phyloP scores from a whole-genome alignment of 2,797 vertebrate species.

The Pantherophis vulpinus region DNA sequence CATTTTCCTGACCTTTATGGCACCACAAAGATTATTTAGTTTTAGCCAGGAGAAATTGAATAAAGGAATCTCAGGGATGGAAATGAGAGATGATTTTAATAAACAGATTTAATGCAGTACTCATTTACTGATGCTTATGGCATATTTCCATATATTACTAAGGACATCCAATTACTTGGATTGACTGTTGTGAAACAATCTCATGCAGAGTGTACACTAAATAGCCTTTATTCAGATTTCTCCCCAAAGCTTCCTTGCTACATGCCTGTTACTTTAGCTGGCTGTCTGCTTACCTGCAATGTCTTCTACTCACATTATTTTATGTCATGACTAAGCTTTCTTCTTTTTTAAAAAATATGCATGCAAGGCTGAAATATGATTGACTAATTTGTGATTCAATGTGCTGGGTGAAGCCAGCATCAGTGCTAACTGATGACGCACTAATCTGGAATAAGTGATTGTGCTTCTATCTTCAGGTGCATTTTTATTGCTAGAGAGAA shows the following conservation, averaged over 20 bases:
- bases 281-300: constrained; percentile 59
- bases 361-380: background rate
- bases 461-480: background rate
- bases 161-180: constrained; percentile 66
- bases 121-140: constrained; percentile 65
- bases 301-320: constrained; percentile 34
- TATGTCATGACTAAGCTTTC: constrained; percentile 36
- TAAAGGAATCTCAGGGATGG: constrained; percentile 76
- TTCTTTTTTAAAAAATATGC: constrained; percentile 10
- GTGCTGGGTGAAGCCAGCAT: background rate
- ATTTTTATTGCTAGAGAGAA: background rate
- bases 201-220: constrained; percentile 55
- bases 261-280: constrained; percentile 58
- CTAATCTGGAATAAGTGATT: background rate
- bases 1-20: constrained; percentile 51
- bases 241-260: constrained; percentile 24
- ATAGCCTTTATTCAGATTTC: constrained; percentile 59
- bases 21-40: constrained; percentile 64
- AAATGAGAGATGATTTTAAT: constrained; percentile 71
- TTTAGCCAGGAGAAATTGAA: constrained; percentile 69
- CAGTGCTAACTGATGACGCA: background rate
- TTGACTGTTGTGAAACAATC: constrained; percentile 59
- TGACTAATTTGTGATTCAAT: background rate
- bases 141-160: constrained; percentile 65
- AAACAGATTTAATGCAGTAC: constrained; percentile 69